Percentiles rank a stretch among this genome's conserved stretches.
Evolutionary conservation across 2,113 vertebrate species (phyloP).

Genomic region (Sylvia atricapilla): DNA sequence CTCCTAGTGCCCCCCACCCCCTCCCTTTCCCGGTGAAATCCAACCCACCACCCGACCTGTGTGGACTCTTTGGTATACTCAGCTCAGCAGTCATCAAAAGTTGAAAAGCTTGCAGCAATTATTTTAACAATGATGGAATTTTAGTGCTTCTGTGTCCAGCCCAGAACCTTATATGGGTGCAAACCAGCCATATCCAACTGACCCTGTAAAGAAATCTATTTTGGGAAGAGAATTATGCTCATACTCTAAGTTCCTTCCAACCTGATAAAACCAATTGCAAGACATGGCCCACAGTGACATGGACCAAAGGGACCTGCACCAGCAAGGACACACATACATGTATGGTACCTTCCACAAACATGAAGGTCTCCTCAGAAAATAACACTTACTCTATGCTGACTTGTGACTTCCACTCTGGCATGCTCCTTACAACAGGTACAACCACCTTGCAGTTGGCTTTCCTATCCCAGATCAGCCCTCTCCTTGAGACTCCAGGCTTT

Average conservation of each 20-base stretch:
- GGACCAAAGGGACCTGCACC: background rate
- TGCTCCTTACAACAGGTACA: background rate
- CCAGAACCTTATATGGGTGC: background rate
- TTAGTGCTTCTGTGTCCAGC: background rate
- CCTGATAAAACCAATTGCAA: background rate
- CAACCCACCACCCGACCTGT: background rate
- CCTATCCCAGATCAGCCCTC: background rate
- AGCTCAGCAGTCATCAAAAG: background rate
- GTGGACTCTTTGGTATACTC: accelerated
- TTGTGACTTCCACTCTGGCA: background rate
- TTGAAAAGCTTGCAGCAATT: background rate
- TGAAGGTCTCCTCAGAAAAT: background rate
- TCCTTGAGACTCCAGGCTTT: background rate
- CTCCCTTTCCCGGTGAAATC: background rate
- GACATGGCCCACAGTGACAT: accelerated
- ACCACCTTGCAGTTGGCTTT: background rate
- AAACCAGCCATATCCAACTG: background rate
- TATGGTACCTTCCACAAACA: background rate
- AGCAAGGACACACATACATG: accelerated
- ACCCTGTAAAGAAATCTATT: slow-evolving; percentile 2
- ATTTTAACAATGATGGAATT: background rate
- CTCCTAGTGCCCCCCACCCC: no score
- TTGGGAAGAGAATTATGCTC: background rate
- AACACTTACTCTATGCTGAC: background rate
- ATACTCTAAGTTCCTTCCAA: background rate